A percentile compares a stretch with the other conserved stretches of the same genome.
phyloP scores from a whole-genome alignment of 2,113 vertebrate species.

The Serinus canaria region DNA sequence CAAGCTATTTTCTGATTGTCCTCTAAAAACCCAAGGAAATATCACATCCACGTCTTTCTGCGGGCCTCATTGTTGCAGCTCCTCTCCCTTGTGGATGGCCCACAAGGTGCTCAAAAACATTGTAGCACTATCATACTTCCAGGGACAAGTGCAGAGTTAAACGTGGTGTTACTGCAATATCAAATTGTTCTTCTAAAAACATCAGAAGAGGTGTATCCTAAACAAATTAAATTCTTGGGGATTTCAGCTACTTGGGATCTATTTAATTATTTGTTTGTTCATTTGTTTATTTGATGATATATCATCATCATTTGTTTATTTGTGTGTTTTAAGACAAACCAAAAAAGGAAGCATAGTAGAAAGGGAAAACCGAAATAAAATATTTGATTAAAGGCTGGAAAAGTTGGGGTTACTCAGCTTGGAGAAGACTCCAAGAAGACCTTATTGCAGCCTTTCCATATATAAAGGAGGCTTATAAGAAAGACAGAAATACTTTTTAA shows the following conservation, averaged over 20 bases:
- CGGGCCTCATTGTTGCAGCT: neutral
- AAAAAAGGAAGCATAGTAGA: neutral
- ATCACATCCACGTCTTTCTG: conserved; percentile 4
- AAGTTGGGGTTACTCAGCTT: neutral
- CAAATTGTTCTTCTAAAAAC: neutral
- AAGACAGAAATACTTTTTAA: neutral
- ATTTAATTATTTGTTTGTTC: neutral
- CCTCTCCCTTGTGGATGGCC: conserved; percentile 40
- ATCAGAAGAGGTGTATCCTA: neutral
- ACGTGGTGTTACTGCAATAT: neutral
- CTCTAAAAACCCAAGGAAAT: conserved; percentile 28
- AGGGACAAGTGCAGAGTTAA: neutral
- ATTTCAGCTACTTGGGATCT: neutral
- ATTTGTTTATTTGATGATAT: neutral
- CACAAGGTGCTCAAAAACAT: neutral
- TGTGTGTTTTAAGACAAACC: neutral
- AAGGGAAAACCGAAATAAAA: neutral
- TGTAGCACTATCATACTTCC: neutral
- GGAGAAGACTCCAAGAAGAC: neutral
- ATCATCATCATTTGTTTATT: neutral
- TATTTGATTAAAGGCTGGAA: neutral
- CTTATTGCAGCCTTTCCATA: neutral
- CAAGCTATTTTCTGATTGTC: conserved; percentile 58
- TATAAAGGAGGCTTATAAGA: neutral
- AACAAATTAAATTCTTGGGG: neutral